phyloP scores from a whole-genome alignment of 2,888 invertebrate species.

The Neoaliturus tenellus region DNA sequence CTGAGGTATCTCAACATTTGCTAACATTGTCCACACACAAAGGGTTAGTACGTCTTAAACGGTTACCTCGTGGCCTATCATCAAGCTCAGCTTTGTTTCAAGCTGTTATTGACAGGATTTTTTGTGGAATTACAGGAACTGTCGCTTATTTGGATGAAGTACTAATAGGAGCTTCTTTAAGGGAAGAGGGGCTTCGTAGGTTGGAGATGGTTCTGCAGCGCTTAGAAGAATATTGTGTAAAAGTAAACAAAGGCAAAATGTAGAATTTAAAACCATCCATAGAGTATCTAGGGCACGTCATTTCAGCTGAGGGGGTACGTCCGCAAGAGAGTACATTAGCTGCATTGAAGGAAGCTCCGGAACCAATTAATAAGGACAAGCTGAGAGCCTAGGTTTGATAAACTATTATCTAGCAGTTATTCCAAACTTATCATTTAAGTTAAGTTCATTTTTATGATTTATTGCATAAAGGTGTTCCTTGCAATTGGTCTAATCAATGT shows the following conservation, averaged over 20 bases:
- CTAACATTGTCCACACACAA: too few relatives aligned
- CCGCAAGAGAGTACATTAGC: neutral
- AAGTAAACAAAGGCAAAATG: neutral
- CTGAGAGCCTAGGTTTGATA: neutral
- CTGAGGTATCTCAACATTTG: too few relatives aligned
- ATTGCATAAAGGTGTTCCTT: neutral
- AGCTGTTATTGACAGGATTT: slow-evolving; percentile 57
- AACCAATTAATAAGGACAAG: neutral
- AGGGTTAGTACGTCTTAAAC: too few relatives aligned
- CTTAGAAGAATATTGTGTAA: neutral
- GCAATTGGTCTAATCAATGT: neutral
- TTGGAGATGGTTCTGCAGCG: neutral
- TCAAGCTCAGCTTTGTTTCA: slow-evolving; percentile 65
- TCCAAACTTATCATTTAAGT: neutral
- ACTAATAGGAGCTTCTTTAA: slow-evolving; percentile 58
- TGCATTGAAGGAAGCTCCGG: neutral
- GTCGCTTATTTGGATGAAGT: slow-evolving; percentile 65
- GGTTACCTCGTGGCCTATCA: too few relatives aligned
- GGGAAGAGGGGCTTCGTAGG: neutral
- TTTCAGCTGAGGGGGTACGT: neutral
- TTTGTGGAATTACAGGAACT: slow-evolving; percentile 49
- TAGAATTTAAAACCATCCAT: neutral
- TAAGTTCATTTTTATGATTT: neutral
- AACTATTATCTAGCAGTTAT: neutral
- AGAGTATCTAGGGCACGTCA: neutral